A percentile compares a stretch with the other conserved stretches of the same genome.
These are phyloP conservation scores for Ciconia boyciana DNA, from an alignment of 2,113 vertebrate genomes.

Conservation along the genomic window DNA sequence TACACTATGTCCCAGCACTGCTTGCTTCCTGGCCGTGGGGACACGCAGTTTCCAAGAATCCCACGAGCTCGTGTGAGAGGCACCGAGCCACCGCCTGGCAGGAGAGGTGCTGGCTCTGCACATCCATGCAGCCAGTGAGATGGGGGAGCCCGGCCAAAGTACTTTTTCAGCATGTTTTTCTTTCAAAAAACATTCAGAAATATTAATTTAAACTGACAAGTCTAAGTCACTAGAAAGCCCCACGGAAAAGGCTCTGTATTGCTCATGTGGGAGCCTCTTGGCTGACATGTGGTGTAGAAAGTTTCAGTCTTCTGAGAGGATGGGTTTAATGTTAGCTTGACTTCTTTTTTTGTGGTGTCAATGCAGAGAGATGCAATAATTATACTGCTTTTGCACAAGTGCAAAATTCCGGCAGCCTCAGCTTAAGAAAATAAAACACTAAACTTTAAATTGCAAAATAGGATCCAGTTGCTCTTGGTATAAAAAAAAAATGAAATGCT, in stretches of 20 bases:
- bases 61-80: not conserved
- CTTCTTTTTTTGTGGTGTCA: not conserved
- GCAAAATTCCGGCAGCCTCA: not conserved
- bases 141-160: not conserved
- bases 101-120: not conserved
- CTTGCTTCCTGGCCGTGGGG: not conserved
- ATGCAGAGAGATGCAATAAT: not conserved
- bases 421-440: not conserved
- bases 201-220: not conserved
- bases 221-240: conserved; percentile 1
- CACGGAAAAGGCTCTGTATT: not conserved
- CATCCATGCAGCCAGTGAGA: not conserved
- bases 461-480: not conserved
- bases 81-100: not conserved
- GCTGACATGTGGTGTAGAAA: not conserved
- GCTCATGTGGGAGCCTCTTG: not conserved
- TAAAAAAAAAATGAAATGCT: not conserved
- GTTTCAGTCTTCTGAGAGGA: not conserved
- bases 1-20: not conserved
- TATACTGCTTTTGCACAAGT: not conserved
- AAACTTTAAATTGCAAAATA: not conserved
- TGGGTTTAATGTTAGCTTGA: not conserved
- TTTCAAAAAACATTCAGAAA: not conserved
- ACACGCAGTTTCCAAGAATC: conserved; percentile 24
- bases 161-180: not conserved